phyloP scores from a whole-genome alignment of 1,140 invertebrate species.

The Pemphigus obesinymphae region DNA sequence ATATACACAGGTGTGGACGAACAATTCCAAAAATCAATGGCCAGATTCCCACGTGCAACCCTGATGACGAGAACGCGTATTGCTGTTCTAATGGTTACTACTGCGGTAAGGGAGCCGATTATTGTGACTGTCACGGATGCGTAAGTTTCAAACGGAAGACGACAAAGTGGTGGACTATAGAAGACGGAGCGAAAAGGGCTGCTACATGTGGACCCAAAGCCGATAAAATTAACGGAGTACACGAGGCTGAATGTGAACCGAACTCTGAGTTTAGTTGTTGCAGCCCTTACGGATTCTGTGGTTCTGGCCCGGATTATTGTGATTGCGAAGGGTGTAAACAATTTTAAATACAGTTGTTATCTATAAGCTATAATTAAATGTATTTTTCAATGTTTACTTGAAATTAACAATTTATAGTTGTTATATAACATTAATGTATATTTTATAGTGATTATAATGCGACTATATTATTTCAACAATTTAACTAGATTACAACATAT shows the following conservation, averaged over 20 bases:
- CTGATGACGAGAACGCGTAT: conserved; percentile 42
- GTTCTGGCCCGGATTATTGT: conserved; percentile 39
- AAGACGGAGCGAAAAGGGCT: conserved; percentile 14
- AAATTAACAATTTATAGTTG: no score
- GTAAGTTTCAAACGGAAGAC: conserved; percentile 42
- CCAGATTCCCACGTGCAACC: conserved; percentile 43
- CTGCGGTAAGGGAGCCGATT: conserved; percentile 39
- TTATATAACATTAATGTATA: no score
- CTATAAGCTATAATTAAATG: no score
- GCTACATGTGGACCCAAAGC: conserved; percentile 41
- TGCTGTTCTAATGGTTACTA: conserved; percentile 45
- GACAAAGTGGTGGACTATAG: conserved; percentile 37
- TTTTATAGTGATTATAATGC: no score
- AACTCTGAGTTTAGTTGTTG: conserved; percentile 41
- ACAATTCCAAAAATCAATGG: conserved; percentile 43
- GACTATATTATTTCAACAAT: no score
- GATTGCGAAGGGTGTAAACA: conserved; percentile 37
- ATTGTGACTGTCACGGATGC: conserved; percentile 43
- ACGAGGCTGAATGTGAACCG: conserved; percentile 39
- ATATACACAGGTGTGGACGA: conserved; percentile 41
- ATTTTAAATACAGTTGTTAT: neutral
- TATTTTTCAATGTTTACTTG: no score
- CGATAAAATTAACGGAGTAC: conserved; percentile 28
- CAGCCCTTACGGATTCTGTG: conserved; percentile 38
- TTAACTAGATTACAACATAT: no score